These are phyloP conservation scores for Acronicta alni DNA, from an alignment of 2,888 invertebrate genomes.

Conservation along the genomic window DNA sequence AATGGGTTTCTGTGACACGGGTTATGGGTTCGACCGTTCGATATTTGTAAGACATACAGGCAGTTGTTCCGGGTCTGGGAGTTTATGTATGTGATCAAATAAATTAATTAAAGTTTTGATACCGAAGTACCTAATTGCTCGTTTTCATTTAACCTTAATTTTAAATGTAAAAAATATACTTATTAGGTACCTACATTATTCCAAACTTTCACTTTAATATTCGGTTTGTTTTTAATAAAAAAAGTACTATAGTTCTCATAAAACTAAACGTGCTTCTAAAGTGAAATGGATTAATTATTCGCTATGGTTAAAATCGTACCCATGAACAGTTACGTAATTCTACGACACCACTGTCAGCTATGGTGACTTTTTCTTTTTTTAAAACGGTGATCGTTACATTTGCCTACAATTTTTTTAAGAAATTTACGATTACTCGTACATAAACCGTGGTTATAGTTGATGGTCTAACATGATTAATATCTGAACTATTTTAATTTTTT, in stretches of 20 bases:
- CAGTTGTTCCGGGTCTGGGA: too few relatives aligned
- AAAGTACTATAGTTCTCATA: background rate
- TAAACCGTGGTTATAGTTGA: constrained; percentile 9
- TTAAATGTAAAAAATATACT: too few relatives aligned
- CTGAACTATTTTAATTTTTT: too few relatives aligned
- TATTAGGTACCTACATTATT: too few relatives aligned
- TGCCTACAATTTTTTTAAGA: constrained; percentile 17
- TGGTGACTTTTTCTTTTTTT: constrained; percentile 4
- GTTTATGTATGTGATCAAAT: too few relatives aligned
- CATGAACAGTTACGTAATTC: constrained; percentile 28
- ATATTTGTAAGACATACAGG: too few relatives aligned
- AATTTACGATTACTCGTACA: constrained; percentile 12
- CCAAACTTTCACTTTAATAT: constrained; percentile 12
- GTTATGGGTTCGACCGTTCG: too few relatives aligned
- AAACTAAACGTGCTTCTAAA: background rate
- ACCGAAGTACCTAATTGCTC: too few relatives aligned
- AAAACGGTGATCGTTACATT: constrained; percentile 12
- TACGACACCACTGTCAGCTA: background rate
- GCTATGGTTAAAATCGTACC: constrained; percentile 9
- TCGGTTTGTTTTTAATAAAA: constrained; percentile 2
- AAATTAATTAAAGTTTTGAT: too few relatives aligned
- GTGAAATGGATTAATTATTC: constrained; percentile 24
- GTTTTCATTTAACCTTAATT: too few relatives aligned
- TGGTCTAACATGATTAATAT: background rate
- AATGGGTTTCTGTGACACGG: too few relatives aligned